These are phyloP conservation scores for Hybos culiciformis DNA, from an alignment of 2,888 invertebrate genomes.

Conservation along the genomic window DNA sequence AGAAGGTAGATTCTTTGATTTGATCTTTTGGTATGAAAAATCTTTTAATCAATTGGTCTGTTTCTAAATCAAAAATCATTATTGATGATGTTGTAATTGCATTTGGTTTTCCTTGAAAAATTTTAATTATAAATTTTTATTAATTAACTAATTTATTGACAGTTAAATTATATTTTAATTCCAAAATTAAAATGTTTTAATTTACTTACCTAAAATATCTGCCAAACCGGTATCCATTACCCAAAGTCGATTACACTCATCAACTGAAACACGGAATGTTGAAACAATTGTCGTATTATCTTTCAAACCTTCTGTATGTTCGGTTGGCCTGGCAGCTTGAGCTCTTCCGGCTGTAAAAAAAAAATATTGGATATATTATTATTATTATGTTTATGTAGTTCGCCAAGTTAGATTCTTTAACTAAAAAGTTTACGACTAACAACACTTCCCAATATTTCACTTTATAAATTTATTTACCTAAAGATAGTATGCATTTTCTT, in stretches of 20 bases:
- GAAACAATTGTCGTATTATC: conserved; percentile 52
- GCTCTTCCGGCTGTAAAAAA: conserved; percentile 23
- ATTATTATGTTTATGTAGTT: too few species aligned
- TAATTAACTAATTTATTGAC: too few species aligned
- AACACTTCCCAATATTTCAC: too few species aligned
- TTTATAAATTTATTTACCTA: too few species aligned
- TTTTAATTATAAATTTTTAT: too few species aligned
- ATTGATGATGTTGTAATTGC: conserved; percentile 50
- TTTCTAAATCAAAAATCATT: conserved; percentile 56
- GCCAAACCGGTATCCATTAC: conserved; percentile 66
- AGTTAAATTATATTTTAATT: too few species aligned
- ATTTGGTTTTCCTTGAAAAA: too few species aligned
- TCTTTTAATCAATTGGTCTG: conserved; percentile 53
- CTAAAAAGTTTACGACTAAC: too few species aligned
- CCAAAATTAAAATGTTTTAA: too few species aligned
- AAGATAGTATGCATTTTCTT: too few species aligned
- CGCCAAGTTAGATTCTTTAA: too few species aligned
- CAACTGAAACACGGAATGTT: conserved; percentile 58
- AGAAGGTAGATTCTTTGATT: conserved; percentile 60
- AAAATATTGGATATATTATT: too few species aligned
- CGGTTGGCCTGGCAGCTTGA: conserved; percentile 31
- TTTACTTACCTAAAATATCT: conserved; percentile 61
- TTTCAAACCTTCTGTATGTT: conserved; percentile 35
- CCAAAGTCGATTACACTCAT: conserved; percentile 69
- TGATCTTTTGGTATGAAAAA: conserved; percentile 54